Evolutionary conservation across 2,797 vertebrate genomes (phyloP).

Genomic region (Poeciliopsis infans): DNA sequence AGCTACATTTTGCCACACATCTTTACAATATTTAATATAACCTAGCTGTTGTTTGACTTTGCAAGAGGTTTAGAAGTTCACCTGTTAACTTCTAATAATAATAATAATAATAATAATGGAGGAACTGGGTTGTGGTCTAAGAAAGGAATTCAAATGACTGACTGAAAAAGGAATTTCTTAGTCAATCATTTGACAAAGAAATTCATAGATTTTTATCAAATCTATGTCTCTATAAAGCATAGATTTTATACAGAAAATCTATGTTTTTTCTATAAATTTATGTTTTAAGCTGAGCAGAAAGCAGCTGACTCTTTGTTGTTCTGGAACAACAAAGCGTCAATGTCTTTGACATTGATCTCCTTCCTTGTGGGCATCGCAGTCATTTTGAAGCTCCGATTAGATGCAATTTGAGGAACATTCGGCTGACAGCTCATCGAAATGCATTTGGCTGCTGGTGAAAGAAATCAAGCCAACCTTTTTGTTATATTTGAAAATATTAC

Average conservation of each 20-base stretch:
- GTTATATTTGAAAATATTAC: slow-evolving; percentile 37
- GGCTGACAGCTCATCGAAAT: slow-evolving; percentile 19
- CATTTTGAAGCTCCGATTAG: slow-evolving; percentile 15
- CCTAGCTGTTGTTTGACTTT: background rate
- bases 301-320: too few species aligned
- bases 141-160: too few species aligned
- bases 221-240: too few species aligned
- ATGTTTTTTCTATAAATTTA: too few species aligned
- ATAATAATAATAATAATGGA: too few species aligned
- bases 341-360: slow-evolving; percentile 20
- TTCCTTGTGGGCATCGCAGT: slow-evolving; percentile 22
- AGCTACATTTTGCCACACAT: background rate
- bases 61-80: background rate
- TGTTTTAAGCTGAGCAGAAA: too few species aligned
- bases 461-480: slow-evolving; percentile 25
- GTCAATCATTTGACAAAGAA: too few species aligned
- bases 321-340: background rate
- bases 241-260: too few species aligned
- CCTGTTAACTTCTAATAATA: background rate
- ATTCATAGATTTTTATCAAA: too few species aligned
- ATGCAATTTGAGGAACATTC: slow-evolving; percentile 16
- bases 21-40: background rate
- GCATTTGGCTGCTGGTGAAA: slow-evolving; percentile 4
- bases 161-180: too few species aligned
- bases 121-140: too few species aligned